Evolutionary conservation across 2,888 invertebrate genomes (phyloP).

Genomic region (Smittia aterrima): DNA sequence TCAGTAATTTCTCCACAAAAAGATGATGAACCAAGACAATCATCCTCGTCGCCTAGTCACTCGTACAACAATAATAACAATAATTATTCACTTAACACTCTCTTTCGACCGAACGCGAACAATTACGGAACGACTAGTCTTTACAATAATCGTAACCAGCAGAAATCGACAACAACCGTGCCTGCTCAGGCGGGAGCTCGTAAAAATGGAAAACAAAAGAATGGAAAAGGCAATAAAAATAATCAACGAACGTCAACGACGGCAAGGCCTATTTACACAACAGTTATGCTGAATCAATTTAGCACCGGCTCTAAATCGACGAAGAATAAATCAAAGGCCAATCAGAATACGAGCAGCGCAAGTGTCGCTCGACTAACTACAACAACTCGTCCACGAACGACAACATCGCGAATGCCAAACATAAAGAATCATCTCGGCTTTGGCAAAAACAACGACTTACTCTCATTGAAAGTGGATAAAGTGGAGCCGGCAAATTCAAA

Average conservation of each 20-base stretch:
- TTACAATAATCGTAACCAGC: neutral
- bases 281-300: constrained; percentile 25
- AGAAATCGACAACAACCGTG: constrained; percentile 4
- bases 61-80: neutral
- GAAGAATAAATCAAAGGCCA: constrained; percentile 10
- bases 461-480: constrained; percentile 29
- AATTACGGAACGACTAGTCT: constrained; percentile 9
- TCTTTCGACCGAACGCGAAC: constrained; percentile 29
- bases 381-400: neutral
- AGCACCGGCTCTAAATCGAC: neutral
- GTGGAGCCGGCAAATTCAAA: constrained; percentile 42
- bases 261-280: constrained; percentile 23
- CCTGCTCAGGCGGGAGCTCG: constrained; percentile 7
- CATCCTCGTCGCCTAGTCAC: constrained; percentile 42
- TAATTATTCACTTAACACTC: constrained; percentile 15
- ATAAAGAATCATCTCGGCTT: constrained; percentile 12
- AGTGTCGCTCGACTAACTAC: neutral
- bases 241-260: constrained; percentile 28
- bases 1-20: constrained; percentile 63
- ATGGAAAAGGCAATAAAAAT: constrained; percentile 39
- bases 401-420: neutral
- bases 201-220: constrained; percentile 37
- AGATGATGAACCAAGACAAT: constrained; percentile 59
- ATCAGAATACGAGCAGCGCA: neutral
- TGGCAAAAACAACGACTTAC: constrained; percentile 38